A percentile compares a stretch with the other conserved stretches of the same genome.
These are phyloP conservation scores for Phasia obesa DNA, from an alignment of 2,888 invertebrate species.

Conservation along the genomic window DNA sequence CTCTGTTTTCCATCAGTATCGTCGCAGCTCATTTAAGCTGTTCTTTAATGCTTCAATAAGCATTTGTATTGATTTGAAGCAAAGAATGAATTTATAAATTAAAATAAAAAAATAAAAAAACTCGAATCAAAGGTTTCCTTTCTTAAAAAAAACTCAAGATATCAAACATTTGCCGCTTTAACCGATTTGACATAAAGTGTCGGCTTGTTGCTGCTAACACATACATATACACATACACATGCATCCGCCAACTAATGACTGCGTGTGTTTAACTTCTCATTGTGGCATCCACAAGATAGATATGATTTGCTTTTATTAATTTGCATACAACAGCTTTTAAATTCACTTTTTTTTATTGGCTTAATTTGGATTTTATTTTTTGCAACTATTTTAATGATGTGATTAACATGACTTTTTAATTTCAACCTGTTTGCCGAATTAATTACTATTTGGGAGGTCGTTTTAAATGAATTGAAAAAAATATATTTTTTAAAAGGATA, in stretches of 20 bases:
- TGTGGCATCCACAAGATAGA: constrained; percentile 36
- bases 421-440: constrained; percentile 81
- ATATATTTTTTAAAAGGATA: constrained; percentile 5
- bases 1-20: constrained; percentile 27
- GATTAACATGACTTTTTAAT: constrained; percentile 83
- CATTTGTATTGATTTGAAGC: constrained; percentile 47
- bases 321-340: constrained; percentile 53
- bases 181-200: constrained; percentile 66
- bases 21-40: constrained; percentile 49
- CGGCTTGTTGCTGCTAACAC: constrained; percentile 43
- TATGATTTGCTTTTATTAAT: constrained; percentile 21
- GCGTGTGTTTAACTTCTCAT: not conserved
- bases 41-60: constrained; percentile 58
- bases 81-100: constrained; percentile 12
- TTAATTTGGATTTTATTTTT: constrained; percentile 51
- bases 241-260: not conserved
- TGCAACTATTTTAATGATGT: constrained; percentile 82
- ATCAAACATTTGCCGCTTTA: constrained; percentile 68
- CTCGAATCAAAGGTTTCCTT: constrained; percentile 3
- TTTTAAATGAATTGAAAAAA: constrained; percentile 7
- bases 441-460: constrained; percentile 82
- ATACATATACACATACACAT: not conserved
- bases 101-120: constrained; percentile 3
- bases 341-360: constrained; percentile 51
- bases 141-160: constrained; percentile 30